A percentile compares a stretch with the other conserved stretches of the same genome.
Conservation (phyloP, 2,888 invertebrate species). For the Norana najaformis region DNA sequence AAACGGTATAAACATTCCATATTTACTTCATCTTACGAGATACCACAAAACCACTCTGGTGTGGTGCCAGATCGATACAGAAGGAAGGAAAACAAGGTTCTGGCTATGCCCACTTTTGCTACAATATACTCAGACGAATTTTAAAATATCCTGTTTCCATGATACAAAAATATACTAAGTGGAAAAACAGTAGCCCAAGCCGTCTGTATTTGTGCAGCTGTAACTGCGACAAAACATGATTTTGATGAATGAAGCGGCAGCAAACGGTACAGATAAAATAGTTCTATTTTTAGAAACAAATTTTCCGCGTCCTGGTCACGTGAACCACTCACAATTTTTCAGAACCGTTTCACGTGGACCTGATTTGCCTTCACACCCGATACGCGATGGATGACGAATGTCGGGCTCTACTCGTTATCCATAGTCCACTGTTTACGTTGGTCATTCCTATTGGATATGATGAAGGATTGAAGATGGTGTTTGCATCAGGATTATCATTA, state of each 20-base stretch:
- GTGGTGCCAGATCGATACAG: background rate
- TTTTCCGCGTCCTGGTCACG: background rate
- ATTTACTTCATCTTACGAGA: background rate
- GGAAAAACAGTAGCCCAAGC: background rate
- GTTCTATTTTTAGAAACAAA: background rate
- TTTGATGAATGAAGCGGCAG: background rate
- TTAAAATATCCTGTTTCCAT: background rate
- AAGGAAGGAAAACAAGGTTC: background rate
- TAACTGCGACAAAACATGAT: background rate
- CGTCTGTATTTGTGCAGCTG: background rate
- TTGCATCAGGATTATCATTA: conserved; percentile 13
- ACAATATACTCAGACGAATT: background rate
- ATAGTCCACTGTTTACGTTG: background rate
- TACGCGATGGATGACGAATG: background rate
- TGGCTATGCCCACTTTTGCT: background rate
- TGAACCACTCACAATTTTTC: background rate
- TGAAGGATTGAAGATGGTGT: conserved; percentile 13
- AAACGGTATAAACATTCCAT: background rate
- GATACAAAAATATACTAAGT: background rate
- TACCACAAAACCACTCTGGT: background rate
- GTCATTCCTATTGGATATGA: background rate
- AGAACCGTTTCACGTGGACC: background rate
- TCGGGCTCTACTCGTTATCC: background rate
- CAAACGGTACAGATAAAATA: background rate
- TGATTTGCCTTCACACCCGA: background rate